These are phyloP conservation scores for Tyrophagus putrescentiae DNA, from an alignment of 1,140 invertebrate species.

Conservation along the genomic window DNA sequence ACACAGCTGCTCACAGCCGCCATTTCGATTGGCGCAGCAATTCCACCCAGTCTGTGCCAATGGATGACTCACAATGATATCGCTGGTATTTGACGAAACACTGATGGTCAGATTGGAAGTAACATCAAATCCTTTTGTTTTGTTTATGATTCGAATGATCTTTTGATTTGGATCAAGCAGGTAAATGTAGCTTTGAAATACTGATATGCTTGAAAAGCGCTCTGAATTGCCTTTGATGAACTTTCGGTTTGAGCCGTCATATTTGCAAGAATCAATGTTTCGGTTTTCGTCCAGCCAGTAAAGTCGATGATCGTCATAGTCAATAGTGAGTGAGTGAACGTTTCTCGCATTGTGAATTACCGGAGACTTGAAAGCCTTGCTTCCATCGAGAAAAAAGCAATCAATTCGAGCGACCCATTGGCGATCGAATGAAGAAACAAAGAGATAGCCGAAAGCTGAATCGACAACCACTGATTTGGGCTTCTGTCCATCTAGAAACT, in stretches of 20 bases:
- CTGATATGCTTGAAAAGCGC: slow-evolving; percentile 41
- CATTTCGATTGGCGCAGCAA: slow-evolving; percentile 79
- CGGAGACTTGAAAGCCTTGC: slow-evolving; percentile 51
- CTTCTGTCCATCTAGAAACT: slow-evolving; percentile 63
- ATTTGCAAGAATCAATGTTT: slow-evolving; percentile 76
- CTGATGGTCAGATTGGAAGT: slow-evolving; percentile 50
- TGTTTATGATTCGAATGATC: slow-evolving; percentile 55
- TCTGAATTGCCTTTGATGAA: slow-evolving; percentile 37
- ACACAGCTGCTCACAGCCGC: slow-evolving; percentile 93
- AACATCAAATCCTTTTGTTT: slow-evolving; percentile 48
- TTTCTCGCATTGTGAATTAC: slow-evolving; percentile 70
- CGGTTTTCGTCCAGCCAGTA: too few relatives aligned
- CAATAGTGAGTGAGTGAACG: slow-evolving; percentile 85
- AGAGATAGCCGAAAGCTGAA: slow-evolving; percentile 71
- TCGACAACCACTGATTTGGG: slow-evolving; percentile 62
- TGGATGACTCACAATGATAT: slow-evolving; percentile 70
- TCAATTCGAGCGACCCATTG: slow-evolving; percentile 70
- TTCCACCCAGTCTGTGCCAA: slow-evolving; percentile 57
- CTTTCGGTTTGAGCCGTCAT: slow-evolving; percentile 21
- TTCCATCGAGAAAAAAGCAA: slow-evolving; percentile 77
- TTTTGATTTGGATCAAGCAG: slow-evolving; percentile 80
- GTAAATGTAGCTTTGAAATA: slow-evolving; percentile 63
- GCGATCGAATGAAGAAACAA: slow-evolving; percentile 87
- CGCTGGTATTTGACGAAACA: too few relatives aligned
- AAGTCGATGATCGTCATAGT: slow-evolving; percentile 83